Evolutionary conservation across 2,113 vertebrate species (phyloP).

Genomic region (Lycaon pictus): DNA sequence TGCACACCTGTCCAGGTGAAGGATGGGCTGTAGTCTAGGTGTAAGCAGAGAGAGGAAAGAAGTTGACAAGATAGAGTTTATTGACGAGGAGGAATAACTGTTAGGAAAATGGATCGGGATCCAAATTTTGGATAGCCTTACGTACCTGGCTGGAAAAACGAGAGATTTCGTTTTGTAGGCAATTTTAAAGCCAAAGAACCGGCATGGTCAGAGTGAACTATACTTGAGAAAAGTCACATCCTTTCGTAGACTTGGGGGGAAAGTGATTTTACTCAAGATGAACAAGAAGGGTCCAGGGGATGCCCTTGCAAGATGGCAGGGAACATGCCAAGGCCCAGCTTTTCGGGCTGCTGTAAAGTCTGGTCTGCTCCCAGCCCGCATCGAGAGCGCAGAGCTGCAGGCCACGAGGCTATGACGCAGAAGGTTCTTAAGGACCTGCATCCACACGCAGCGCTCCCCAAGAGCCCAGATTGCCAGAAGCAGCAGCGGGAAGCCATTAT

Average conservation of each 20-base stretch:
- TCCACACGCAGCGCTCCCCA: not conserved
- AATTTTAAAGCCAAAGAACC: not conserved
- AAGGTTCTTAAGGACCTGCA: conserved; percentile 15
- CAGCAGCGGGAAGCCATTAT: conserved; percentile 86
- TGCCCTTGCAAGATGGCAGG: not conserved
- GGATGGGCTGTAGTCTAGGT: accelerated
- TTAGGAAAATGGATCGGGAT: not conserved
- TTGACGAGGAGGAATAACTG: not conserved
- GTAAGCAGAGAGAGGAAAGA: too few species aligned
- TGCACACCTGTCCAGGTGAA: not conserved
- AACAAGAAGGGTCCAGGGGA: not conserved
- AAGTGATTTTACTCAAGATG: not conserved
- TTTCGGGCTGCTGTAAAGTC: not conserved
- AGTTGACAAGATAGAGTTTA: accelerated
- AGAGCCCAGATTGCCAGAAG: conserved; percentile 75
- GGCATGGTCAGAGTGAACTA: not conserved
- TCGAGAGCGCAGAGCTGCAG: accelerated
- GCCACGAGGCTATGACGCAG: not conserved
- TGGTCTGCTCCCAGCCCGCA: not conserved
- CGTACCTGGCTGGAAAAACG: not conserved
- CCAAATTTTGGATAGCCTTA: not conserved
- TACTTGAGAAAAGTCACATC: accelerated
- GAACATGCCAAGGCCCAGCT: not conserved
- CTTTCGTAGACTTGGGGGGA: too few species aligned
- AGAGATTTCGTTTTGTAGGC: not conserved